phyloP scores from a whole-genome alignment of 2,888 invertebrate species.

The Cerastoderma edule region DNA sequence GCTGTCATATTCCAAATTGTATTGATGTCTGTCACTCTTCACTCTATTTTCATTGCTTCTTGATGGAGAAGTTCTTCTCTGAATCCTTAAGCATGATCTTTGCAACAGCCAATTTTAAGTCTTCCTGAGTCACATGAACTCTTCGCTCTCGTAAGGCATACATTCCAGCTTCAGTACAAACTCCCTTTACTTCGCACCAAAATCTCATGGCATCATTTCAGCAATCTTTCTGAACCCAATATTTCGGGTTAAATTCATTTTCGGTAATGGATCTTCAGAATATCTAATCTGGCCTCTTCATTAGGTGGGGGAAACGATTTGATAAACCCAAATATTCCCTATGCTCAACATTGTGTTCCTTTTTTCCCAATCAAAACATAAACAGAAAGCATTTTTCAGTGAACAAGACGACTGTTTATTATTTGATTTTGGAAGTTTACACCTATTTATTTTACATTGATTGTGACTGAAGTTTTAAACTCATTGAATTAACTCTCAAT shows the following conservation, averaged over 20 bases:
- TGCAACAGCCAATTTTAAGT: slow-evolving; percentile 99
- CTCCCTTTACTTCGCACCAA: slow-evolving; percentile 97
- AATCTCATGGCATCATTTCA: slow-evolving; percentile 99
- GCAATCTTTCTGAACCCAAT: slow-evolving; percentile 99
- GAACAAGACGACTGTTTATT: too few relatives aligned
- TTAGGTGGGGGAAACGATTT: slow-evolving; percentile 99
- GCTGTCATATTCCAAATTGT: too few relatives aligned
- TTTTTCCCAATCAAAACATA: too few relatives aligned
- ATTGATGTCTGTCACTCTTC: neutral
- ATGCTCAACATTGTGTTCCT: too few relatives aligned
- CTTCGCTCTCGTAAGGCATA: slow-evolving; percentile 98
- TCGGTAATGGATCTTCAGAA: slow-evolving; percentile 98
- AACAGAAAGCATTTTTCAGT: too few relatives aligned
- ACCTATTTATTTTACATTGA: too few relatives aligned
- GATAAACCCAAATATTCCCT: too few relatives aligned
- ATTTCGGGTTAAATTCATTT: slow-evolving; percentile 99
- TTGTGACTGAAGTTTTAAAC: too few relatives aligned
- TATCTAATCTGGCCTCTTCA: slow-evolving; percentile 98
- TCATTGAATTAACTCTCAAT: too few relatives aligned
- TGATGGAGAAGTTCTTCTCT: slow-evolving; percentile 99
- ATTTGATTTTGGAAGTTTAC: too few relatives aligned
- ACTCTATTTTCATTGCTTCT: slow-evolving; percentile 97
- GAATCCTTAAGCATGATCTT: slow-evolving; percentile 99
- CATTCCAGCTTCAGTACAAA: slow-evolving; percentile 99
- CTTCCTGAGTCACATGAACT: slow-evolving; percentile 99